Conservation (phyloP, 2,888 invertebrate genomes). For the Drosophila merina region DNA sequence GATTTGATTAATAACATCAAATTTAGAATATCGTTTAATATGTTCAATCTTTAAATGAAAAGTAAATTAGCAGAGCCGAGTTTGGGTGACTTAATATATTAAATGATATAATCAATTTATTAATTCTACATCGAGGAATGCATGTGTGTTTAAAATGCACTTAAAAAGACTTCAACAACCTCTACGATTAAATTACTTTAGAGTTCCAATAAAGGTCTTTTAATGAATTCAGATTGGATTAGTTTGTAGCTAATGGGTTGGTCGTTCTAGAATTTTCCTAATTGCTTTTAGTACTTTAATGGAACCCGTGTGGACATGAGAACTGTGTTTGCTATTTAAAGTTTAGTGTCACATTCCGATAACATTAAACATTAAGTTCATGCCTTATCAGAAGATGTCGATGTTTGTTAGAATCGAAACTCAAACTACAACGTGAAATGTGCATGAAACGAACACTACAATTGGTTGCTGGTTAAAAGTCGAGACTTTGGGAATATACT, state of each 20-base stretch:
- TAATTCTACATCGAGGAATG: background rate
- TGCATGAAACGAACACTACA: conserved; percentile 55
- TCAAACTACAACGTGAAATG: conserved; percentile 38
- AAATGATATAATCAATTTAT: background rate
- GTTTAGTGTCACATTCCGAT: conserved; percentile 3
- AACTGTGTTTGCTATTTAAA: background rate
- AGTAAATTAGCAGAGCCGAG: background rate
- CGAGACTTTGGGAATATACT: conserved; percentile 38
- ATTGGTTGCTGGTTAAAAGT: conserved; percentile 6
- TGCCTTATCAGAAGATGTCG: conserved; percentile 37
- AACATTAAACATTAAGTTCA: conserved; percentile 25
- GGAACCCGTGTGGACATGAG: background rate
- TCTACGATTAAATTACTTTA: background rate
- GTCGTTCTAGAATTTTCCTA: background rate
- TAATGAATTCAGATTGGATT: background rate
- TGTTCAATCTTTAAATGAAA: too few relatives aligned
- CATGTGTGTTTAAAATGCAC: too few relatives aligned
- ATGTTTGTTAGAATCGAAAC: conserved; percentile 23
- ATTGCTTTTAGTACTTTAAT: background rate
- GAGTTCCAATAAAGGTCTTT: background rate
- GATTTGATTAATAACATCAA: background rate
- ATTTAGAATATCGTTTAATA: background rate
- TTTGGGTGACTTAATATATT: background rate
- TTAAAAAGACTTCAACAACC: too few relatives aligned
- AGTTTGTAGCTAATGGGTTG: background rate